Evolutionary conservation across 2,888 invertebrate genomes (phyloP).

Genomic region (Dynastes grantii): DNA sequence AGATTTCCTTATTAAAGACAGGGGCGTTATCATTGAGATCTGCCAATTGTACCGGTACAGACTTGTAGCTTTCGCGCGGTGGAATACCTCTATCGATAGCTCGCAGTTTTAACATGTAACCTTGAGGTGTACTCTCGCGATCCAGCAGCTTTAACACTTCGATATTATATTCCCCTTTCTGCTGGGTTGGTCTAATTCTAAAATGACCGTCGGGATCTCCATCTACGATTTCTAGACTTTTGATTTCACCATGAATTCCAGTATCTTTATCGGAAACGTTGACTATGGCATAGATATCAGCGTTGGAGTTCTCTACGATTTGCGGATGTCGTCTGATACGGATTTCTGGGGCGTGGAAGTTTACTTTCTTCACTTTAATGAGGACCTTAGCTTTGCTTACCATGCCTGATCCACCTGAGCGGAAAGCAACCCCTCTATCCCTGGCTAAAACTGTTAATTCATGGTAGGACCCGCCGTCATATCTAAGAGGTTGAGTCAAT

Average conservation of each 20-base stretch:
- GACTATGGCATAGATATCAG: constrained; percentile 92
- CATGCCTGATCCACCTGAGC: constrained; percentile 71
- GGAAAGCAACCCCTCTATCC: constrained; percentile 83
- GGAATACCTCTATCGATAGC: constrained; percentile 90
- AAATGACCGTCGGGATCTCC: constrained; percentile 94
- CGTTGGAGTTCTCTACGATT: constrained; percentile 85
- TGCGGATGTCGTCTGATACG: constrained; percentile 85
- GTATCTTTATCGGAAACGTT: constrained; percentile 87
- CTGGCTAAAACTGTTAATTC: constrained; percentile 87
- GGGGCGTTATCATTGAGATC: constrained; percentile 91
- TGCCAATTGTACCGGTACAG: constrained; percentile 85
- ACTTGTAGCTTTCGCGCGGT: constrained; percentile 83
- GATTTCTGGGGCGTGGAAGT: constrained; percentile 90
- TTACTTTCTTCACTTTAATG: constrained; percentile 86
- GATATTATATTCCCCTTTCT: constrained; percentile 84
- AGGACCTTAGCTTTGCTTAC: constrained; percentile 85
- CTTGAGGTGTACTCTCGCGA: constrained; percentile 83
- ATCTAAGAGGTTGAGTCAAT: constrained; percentile 84
- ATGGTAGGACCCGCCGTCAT: constrained; percentile 80
- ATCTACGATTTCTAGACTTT: constrained; percentile 86
- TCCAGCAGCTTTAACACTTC: constrained; percentile 85
- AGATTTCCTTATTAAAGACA: constrained; percentile 88
- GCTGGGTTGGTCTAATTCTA: constrained; percentile 78
- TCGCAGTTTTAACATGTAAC: constrained; percentile 90
- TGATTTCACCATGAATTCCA: constrained; percentile 89